A percentile compares a stretch with the other conserved stretches of the same genome.
phyloP scores from a whole-genome alignment of 2,113 vertebrate species.

The Passer domesticus region DNA sequence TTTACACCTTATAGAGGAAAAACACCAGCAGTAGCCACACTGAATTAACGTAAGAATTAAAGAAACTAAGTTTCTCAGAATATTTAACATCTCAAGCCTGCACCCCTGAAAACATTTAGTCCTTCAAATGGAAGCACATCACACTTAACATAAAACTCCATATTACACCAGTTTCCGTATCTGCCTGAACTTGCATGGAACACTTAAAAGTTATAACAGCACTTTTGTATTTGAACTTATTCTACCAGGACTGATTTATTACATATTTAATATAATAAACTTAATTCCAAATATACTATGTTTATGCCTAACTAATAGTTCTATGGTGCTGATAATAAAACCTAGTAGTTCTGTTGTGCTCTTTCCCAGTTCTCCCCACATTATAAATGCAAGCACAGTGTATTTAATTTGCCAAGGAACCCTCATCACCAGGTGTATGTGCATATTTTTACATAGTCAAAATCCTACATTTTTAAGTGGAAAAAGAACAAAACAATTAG shows the following conservation, averaged over 20 bases:
- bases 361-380: background rate
- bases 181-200: background rate
- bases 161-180: background rate
- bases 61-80: background rate
- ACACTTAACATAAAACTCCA: background rate
- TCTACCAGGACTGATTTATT: background rate
- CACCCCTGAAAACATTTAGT: background rate
- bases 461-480: background rate
- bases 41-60: background rate
- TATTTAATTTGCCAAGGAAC: background rate
- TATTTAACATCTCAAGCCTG: background rate
- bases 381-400: background rate
- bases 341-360: background rate
- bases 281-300: background rate
- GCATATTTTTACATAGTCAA: background rate
- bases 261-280: background rate
- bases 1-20: background rate
- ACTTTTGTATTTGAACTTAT: background rate
- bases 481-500: background rate
- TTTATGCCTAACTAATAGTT: background rate
- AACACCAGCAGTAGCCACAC: background rate
- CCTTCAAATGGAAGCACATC: background rate
- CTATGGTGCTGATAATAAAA: background rate
- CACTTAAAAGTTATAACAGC: background rate
- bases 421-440: background rate